phyloP scores from a whole-genome alignment of 2,797 vertebrate species.

The Sebastes matsubarae region DNA sequence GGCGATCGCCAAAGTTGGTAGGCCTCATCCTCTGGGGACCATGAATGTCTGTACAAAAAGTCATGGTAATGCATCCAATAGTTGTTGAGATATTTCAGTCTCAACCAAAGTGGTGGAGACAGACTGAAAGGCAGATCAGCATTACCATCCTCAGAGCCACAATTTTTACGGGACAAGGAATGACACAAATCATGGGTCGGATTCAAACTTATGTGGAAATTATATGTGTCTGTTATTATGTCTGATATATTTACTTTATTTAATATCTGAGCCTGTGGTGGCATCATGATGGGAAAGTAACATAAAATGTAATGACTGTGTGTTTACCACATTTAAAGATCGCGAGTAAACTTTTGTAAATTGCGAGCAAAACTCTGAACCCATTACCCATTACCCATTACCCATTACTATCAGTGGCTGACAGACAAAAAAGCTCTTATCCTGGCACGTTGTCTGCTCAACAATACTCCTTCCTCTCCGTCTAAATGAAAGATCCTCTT shows the following conservation, averaged over 20 bases:
- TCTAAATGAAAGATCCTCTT: conserved; percentile 9
- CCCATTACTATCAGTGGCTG: not conserved
- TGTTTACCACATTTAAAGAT: not conserved
- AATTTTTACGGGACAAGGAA: not conserved
- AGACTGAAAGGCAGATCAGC: not conserved
- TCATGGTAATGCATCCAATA: no score
- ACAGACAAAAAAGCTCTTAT: not conserved
- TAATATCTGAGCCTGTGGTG: not conserved
- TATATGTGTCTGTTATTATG: not conserved
- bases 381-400: not conserved
- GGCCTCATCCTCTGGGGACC: not conserved
- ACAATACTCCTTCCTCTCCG: not conserved
- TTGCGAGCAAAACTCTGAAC: not conserved
- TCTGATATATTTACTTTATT: not conserved
- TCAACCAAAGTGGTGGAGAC: not conserved
- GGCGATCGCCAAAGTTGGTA: not conserved
- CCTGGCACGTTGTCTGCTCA: not conserved
- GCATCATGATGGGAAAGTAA: not conserved
- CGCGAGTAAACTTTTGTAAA: not conserved
- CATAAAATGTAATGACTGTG: not conserved
- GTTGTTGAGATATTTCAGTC: not conserved
- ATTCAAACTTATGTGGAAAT: not conserved
- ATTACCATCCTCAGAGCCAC: not conserved
- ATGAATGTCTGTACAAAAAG: not conserved
- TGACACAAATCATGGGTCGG: no score